Evolutionary conservation across 2,888 invertebrate genomes (phyloP).

Genomic region (Ectropis crepuscularia): DNA sequence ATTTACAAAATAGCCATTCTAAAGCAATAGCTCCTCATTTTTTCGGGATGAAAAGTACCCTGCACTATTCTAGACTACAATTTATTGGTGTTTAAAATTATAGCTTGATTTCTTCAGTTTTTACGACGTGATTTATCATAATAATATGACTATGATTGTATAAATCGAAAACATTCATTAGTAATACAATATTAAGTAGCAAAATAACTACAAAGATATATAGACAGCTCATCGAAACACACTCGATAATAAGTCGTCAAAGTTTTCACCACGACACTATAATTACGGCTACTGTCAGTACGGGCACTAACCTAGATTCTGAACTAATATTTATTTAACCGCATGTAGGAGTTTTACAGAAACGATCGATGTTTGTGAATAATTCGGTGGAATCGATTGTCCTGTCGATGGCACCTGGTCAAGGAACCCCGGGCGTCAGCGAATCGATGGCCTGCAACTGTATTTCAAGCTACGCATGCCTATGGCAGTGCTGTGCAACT

Average conservation of each 20-base stretch:
- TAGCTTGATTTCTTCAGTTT: no score
- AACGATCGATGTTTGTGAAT: constrained; percentile 28
- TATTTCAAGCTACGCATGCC: constrained; percentile 3
- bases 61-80: no score
- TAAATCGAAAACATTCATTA: no score
- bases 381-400: constrained; percentile 29
- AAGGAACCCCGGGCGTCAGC: constrained; percentile 31
- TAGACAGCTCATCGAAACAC: no score
- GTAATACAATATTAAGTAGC: no score
- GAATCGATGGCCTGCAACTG: constrained; percentile 26
- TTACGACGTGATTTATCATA: no score
- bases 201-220: no score
- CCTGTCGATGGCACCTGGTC: constrained; percentile 5
- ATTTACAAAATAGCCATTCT: no score
- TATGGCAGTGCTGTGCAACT: constrained; percentile 7
- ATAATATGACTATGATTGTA: no score
- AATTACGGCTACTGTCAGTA: neutral
- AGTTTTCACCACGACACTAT: constrained; percentile 1
- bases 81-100: no score
- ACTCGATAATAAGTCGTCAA: neutral
- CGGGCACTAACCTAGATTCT: constrained; percentile 19
- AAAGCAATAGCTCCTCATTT: no score
- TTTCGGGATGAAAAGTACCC: no score
- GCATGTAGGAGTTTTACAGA: constrained; percentile 2
- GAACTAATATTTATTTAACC: constrained; percentile 5